A percentile compares a stretch with the other conserved stretches of the same genome.
Evolutionary conservation across 1,140 invertebrate species (phyloP).

Genomic region (Solenopsis invicta): DNA sequence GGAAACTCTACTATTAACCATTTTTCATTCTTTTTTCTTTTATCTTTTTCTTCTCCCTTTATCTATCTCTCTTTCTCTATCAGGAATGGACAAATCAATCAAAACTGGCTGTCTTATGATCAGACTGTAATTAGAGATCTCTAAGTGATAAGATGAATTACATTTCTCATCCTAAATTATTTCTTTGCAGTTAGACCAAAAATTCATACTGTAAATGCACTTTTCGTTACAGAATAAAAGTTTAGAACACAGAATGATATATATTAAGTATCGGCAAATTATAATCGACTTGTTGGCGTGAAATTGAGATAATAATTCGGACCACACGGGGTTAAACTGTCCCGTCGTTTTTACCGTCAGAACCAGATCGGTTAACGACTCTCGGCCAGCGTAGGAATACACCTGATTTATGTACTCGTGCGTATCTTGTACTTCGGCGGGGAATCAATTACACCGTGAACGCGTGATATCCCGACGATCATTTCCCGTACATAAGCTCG

Average conservation of each 20-base stretch:
- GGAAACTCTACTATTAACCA: no score
- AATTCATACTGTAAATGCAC: not conserved
- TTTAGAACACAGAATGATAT: not conserved
- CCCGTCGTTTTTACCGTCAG: conserved; percentile 24
- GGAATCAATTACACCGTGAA: conserved; percentile 47
- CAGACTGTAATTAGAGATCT: no score
- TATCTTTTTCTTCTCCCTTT: no score
- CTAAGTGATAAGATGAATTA: not conserved
- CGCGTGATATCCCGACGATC: conserved; percentile 31
- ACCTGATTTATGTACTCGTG: conserved; percentile 46
- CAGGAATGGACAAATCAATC: no score
- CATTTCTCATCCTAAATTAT: not conserved
- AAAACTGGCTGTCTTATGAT: no score
- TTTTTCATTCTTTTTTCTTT: no score
- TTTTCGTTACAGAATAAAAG: not conserved
- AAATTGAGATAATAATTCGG: conserved; percentile 50
- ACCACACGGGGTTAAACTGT: conserved; percentile 34
- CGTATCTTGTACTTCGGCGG: conserved; percentile 42
- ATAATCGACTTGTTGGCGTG: conserved; percentile 17
- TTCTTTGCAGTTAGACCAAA: not conserved
- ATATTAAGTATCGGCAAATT: conserved; percentile 22
- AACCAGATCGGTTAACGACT: conserved; percentile 50
- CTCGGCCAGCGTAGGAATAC: conserved; percentile 1
- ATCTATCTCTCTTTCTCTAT: no score
- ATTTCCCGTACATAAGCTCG: conserved; percentile 40